A percentile compares a stretch with the other conserved stretches of the same genome.
These are phyloP conservation scores for Cryptotis parvus DNA, from an alignment of 2,113 vertebrate species.

Conservation along the genomic window DNA sequence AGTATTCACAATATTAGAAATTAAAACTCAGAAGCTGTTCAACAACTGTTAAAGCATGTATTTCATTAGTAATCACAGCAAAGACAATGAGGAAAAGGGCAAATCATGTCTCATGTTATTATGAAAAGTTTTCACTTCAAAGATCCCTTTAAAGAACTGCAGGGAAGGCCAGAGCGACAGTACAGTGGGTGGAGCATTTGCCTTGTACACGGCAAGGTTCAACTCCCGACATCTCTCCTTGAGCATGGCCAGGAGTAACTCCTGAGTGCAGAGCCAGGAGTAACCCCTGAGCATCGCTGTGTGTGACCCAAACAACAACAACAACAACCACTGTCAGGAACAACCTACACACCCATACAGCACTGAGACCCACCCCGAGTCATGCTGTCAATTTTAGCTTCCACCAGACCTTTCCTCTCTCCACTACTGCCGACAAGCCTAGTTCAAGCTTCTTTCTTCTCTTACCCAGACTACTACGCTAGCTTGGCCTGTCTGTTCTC, in stretches of 20 bases:
- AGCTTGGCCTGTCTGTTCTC: not conserved
- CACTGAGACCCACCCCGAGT: not conserved
- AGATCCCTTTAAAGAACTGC: slow-evolving; percentile 10
- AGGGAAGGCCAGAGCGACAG: too few relatives aligned
- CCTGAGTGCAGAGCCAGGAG: too few relatives aligned
- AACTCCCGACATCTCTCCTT: too few relatives aligned
- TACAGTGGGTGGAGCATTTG: too few relatives aligned
- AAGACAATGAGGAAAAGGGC: slow-evolving; percentile 3
- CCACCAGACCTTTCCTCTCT: not conserved
- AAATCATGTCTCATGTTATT: not conserved
- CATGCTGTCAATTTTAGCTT: not conserved
- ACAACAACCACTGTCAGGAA: too few relatives aligned
- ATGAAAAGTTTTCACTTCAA: slow-evolving; percentile 14
- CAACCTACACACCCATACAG: not conserved
- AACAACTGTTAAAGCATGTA: slow-evolving; percentile 41
- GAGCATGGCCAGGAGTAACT: too few relatives aligned
- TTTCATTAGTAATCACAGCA: not conserved
- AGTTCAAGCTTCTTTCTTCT: not conserved
- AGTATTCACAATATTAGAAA: slow-evolving; percentile 1
- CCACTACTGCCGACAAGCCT: not conserved
- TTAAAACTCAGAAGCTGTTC: slow-evolving; percentile 45
- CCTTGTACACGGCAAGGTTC: too few relatives aligned
- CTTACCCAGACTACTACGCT: not conserved
- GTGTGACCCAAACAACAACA: too few relatives aligned
- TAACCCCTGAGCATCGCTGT: too few relatives aligned